These are phyloP conservation scores for Piscicola geometra DNA, from an alignment of 2,888 invertebrate species.

Conservation along the genomic window DNA sequence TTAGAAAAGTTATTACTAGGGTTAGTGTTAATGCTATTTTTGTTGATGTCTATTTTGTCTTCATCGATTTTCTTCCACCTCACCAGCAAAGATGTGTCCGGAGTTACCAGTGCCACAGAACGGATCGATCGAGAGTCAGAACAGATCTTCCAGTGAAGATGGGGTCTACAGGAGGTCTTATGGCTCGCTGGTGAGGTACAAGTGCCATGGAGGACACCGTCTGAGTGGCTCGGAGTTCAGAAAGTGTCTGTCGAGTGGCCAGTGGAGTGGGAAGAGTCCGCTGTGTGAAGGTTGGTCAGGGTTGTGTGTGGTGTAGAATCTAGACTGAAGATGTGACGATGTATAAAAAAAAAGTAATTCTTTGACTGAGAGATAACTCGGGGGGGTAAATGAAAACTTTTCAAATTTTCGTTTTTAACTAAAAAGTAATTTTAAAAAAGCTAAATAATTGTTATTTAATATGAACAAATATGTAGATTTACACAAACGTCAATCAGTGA, in stretches of 20 bases:
- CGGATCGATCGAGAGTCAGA: conserved; percentile 86
- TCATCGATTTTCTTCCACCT: no score
- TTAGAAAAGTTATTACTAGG: no score
- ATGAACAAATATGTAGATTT: no score
- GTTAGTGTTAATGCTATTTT: no score
- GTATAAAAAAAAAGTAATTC: no score
- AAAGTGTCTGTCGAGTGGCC: conserved; percentile 85
- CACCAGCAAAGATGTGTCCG: conserved; percentile 89
- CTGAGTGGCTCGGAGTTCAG: conserved; percentile 83
- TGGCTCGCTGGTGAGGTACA: conserved; percentile 69
- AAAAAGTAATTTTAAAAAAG: no score
- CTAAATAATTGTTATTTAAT: not conserved
- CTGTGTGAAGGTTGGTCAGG: conserved; percentile 76
- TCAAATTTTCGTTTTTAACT: no score
- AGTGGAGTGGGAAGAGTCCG: conserved; percentile 89
- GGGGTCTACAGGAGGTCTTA: not conserved
- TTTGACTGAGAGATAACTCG: no score
- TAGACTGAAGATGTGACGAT: not conserved
- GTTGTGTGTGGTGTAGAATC: not conserved
- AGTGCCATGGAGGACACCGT: conserved; percentile 88
- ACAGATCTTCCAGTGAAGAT: conserved; percentile 68
- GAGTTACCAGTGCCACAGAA: conserved; percentile 84
- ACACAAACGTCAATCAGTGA: no score
- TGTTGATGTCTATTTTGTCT: no score
- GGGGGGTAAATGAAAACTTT: no score